phyloP scores from a whole-genome alignment of 2,888 invertebrate species.

The Rhingia campestris region DNA sequence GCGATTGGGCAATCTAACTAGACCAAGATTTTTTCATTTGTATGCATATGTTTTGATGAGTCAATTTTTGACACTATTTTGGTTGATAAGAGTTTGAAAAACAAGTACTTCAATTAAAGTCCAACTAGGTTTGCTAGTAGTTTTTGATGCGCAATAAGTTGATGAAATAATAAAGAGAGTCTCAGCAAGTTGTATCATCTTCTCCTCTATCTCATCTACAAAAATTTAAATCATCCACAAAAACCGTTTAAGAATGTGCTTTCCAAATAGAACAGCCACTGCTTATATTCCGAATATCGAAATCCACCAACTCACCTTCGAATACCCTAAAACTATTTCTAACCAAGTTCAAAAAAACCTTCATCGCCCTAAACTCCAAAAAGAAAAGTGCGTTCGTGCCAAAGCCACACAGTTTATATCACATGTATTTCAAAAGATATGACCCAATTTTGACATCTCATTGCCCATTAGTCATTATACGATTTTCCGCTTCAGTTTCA shows the following conservation, averaged over 20 bases:
- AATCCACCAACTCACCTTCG: neutral
- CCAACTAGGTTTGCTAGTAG: too few species aligned
- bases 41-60: neutral
- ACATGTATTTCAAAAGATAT: neutral
- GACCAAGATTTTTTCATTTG: neutral
- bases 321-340: neutral
- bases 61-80: too few species aligned
- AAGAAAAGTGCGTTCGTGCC: constrained; percentile 3
- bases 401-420: constrained; percentile 12
- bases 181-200: too few species aligned
- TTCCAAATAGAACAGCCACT: too few species aligned
- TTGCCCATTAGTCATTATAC: neutral
- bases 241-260: too few species aligned
- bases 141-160: too few species aligned
- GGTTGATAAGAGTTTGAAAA: too few species aligned
- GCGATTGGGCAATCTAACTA: neutral
- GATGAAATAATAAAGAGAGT: too few species aligned
- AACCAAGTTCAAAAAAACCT: neutral
- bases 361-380: neutral
- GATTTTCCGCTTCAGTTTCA: constrained; percentile 23
- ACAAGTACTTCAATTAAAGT: too few species aligned
- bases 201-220: too few species aligned
- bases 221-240: too few species aligned
- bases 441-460: constrained; percentile 41
- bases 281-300: too few species aligned